phyloP scores from a whole-genome alignment of 2,113 vertebrate species.

The Miniopterus natalensis region DNA sequence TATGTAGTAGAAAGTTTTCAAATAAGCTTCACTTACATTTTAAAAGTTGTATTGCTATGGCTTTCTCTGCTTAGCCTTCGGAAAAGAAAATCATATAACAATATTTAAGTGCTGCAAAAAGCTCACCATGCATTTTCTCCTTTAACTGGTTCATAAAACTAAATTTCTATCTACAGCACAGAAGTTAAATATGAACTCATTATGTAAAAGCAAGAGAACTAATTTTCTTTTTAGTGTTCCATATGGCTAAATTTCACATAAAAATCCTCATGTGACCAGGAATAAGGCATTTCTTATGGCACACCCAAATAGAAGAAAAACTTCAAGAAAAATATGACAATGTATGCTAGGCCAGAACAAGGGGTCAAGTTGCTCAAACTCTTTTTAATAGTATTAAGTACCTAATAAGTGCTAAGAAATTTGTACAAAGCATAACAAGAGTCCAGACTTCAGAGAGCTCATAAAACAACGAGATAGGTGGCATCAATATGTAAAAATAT shows the following conservation, averaged over 20 bases:
- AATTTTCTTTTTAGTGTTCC: constrained; percentile 69
- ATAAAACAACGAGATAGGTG: background rate
- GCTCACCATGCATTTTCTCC: constrained; percentile 58
- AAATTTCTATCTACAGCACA: constrained; percentile 64
- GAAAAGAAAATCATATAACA: constrained; percentile 78
- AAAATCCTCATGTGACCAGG: constrained; percentile 37
- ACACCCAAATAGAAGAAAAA: background rate
- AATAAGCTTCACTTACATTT: constrained; percentile 80
- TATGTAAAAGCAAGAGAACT: constrained; percentile 55
- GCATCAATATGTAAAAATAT: background rate
- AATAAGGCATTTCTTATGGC: background rate
- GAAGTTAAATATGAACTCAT: constrained; percentile 74
- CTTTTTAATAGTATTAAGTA: background rate
- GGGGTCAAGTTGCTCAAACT: background rate
- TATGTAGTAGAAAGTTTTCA: constrained; percentile 82
- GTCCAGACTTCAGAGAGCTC: background rate
- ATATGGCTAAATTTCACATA: constrained; percentile 73
- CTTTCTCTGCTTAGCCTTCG: constrained; percentile 71
- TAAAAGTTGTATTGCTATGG: constrained; percentile 74
- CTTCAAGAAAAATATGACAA: constrained; percentile 20
- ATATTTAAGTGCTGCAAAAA: constrained; percentile 76
- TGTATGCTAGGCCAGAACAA: background rate
- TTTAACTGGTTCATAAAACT: constrained; percentile 79
- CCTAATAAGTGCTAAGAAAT: background rate
- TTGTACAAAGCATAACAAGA: background rate